These are phyloP conservation scores for Stylophora pistillata DNA, from an alignment of 64 coral and sea anemone species.

Conservation along the genomic window DNA sequence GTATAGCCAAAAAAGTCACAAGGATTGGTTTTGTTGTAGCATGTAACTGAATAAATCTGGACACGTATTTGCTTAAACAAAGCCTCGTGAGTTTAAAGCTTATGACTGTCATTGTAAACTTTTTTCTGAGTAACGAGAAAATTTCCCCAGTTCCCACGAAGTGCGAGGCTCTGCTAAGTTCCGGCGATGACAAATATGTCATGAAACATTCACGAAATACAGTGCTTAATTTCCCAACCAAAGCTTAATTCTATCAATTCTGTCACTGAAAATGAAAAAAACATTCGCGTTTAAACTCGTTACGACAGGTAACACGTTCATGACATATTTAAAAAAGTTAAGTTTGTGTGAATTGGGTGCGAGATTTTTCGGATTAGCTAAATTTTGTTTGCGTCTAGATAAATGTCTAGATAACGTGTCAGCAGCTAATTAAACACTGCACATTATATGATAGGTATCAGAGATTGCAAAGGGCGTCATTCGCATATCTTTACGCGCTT, in stretches of 20 bases:
- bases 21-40: no score
- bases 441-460: slow-evolving; percentile 34
- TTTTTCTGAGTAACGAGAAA: background rate
- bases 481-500: slow-evolving; percentile 38
- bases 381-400: slow-evolving; percentile 40
- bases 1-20: no score
- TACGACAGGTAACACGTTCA: background rate
- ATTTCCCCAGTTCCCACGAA: background rate
- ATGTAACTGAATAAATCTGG: background rate
- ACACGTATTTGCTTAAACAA: background rate
- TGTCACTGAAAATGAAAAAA: background rate
- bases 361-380: slow-evolving; percentile 21
- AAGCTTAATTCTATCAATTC: background rate
- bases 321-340: background rate
- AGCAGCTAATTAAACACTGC: slow-evolving; percentile 36
- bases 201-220: background rate
- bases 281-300: background rate
- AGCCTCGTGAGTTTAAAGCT: background rate
- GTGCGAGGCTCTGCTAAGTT: background rate
- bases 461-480: background rate
- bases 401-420: slow-evolving; percentile 32
- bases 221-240: background rate
- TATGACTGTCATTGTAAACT: background rate
- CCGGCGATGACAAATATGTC: background rate
- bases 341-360: background rate